Evolutionary conservation across 2,797 vertebrate species (phyloP).

Genomic region (Notolepis coatsorum): DNA sequence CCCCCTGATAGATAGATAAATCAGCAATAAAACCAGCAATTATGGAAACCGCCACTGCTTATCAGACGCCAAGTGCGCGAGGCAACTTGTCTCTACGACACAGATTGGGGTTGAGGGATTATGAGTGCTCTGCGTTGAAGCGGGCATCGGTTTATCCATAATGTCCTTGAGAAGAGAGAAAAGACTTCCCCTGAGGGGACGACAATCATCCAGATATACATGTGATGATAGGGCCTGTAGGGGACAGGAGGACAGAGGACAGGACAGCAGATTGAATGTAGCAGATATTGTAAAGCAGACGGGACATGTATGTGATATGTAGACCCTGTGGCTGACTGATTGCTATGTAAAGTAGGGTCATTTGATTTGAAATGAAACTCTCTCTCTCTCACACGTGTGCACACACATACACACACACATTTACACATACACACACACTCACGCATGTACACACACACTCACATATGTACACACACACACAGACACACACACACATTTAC

Average conservation of each 20-base stretch:
- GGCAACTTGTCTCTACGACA: slow-evolving; percentile 5
- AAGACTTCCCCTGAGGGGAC: slow-evolving; percentile 16
- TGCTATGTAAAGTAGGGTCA: slow-evolving; percentile 9
- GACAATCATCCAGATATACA: slow-evolving; percentile 48
- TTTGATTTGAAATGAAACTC: not conserved
- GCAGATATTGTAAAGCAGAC: slow-evolving; percentile 22
- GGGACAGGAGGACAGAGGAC: slow-evolving; percentile 28
- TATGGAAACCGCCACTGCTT: not conserved
- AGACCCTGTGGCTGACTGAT: not conserved
- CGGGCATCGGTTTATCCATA: slow-evolving; percentile 17
- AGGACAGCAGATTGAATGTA: slow-evolving; percentile 1
- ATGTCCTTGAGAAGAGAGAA: slow-evolving; percentile 37
- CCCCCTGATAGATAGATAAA: no score
- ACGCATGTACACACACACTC: slow-evolving; percentile 9
- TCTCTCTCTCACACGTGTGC: not conserved
- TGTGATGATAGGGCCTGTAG: slow-evolving; percentile 35
- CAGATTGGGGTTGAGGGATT: slow-evolving; percentile 21
- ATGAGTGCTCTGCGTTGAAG: no score
- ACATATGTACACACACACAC: not conserved
- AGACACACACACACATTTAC: not conserved
- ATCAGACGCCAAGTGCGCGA: not conserved
- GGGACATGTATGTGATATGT: slow-evolving; percentile 30
- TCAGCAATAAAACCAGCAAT: no score
- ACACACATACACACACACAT: not conserved
- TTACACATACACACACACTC: not conserved